These are phyloP conservation scores for Thunnus thynnus DNA, from an alignment of 2,113 vertebrate species.

Conservation along the genomic window DNA sequence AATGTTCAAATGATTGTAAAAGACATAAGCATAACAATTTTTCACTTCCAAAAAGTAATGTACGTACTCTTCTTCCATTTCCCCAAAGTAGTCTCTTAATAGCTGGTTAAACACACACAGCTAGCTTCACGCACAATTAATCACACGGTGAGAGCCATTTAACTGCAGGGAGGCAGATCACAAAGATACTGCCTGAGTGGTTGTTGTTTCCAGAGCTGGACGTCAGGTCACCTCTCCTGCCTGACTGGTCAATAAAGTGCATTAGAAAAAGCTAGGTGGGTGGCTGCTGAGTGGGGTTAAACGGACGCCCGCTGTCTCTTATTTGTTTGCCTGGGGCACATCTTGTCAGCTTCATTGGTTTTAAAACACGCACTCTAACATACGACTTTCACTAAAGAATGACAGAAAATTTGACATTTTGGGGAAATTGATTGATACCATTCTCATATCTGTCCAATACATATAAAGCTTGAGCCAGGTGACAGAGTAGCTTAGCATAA, in stretches of 20 bases:
- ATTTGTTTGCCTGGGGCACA: slow-evolving; percentile 14
- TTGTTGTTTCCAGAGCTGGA: slow-evolving; percentile 30
- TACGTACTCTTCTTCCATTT: background rate
- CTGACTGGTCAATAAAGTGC: slow-evolving; percentile 41
- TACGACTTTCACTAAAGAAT: no score
- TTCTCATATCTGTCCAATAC: no score
- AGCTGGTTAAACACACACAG: slow-evolving; percentile 45
- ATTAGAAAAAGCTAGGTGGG: slow-evolving; percentile 1
- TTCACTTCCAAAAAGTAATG: no score
- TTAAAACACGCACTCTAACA: slow-evolving; percentile 8
- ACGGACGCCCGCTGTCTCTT: background rate
- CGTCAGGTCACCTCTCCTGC: slow-evolving; percentile 37
- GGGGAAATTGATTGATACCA: no score
- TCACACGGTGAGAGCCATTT: slow-evolving; percentile 25
- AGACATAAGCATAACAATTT: no score
- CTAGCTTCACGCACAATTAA: slow-evolving; percentile 51
- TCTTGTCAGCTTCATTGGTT: slow-evolving; percentile 6
- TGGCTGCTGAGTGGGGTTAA: slow-evolving; percentile 10
- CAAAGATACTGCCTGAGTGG: slow-evolving; percentile 31
- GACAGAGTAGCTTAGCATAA: no score
- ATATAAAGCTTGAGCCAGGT: no score
- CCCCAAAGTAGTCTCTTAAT: background rate
- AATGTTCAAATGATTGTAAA: no score
- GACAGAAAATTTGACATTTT: background rate
- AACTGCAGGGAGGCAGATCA: slow-evolving; percentile 8